Evolutionary conservation across 2,113 vertebrate genomes (phyloP), one percentile per base, ranked within the genome.

Genomic region (Collichthys lucidus): DNA sequence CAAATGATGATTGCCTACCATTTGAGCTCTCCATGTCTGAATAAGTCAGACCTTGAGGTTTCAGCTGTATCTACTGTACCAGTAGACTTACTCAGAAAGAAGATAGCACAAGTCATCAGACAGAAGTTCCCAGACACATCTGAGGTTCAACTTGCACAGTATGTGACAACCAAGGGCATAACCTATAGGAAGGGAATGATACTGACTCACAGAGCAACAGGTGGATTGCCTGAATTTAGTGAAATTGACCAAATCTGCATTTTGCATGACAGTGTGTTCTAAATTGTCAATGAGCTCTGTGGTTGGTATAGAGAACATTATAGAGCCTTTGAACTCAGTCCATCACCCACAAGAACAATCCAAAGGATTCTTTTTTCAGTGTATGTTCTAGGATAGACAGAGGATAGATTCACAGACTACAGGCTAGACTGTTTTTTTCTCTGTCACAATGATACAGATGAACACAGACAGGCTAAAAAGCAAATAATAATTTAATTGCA

Each of bases 21-120:
- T 52, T 11, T 52, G 47, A 62, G 71, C 29, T 52, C 57, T 62
- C 56, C 26, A 17, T 31, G 7, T 55, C 31, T 55, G 20, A 40
- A 4, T 3, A 68, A 69, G 12, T 40, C 49, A 6, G 66, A 40
- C 19, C 22, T 60, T 22, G 69, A 72, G 24, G 44, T 62, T n/a
- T 62, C 74, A 74, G 17, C 42, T 79, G 69, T 74, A 24, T 84
- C 49, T 6, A 77, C 73, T 68, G 15, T 63, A 67, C 47, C 73
- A 67, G 81, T 77, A 73, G 77, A 84, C 55, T 42, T 80, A 26
- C 66, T 87, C 17, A 84, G 56, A 80, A 60, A 84, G 55, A 73
- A 84, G 8, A 81, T 81, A 5, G 66, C 47, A 42, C 61, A 73
- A 67, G 57, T 20, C 40, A 69, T 86, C 29, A 64, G 59, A 6